Percentiles rank a stretch among this genome's conserved stretches.
phyloP scores from a whole-genome alignment of 2,113 vertebrate genomes.

The Petroica traversi region DNA sequence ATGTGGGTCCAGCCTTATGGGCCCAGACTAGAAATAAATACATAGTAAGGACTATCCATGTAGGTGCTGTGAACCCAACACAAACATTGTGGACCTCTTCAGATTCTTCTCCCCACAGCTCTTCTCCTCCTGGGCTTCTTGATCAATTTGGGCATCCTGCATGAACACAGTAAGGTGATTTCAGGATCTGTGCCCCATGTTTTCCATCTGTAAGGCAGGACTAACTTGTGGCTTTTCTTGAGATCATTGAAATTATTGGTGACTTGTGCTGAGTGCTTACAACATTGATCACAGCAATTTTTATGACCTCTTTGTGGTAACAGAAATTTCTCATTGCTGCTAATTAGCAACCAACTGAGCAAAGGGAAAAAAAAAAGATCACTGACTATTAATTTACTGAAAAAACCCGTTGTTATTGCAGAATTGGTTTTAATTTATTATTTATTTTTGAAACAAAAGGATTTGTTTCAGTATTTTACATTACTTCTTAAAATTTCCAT shows the following conservation, averaged over 20 bases:
- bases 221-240: neutral
- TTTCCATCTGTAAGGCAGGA: neutral
- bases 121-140: neutral
- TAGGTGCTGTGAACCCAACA: neutral
- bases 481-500: neutral
- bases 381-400: neutral
- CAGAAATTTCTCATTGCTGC: neutral
- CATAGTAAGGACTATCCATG: neutral
- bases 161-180: neutral
- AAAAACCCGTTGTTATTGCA: neutral
- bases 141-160: neutral
- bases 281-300: neutral
- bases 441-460: neutral
- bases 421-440: neutral
- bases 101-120: neutral
- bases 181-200: neutral
- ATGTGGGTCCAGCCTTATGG: too few species aligned
- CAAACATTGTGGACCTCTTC: accelerated
- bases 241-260: neutral
- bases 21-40: neutral
- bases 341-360: neutral
- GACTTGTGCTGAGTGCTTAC: neutral
- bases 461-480: neutral
- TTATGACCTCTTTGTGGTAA: neutral
- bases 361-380: neutral